Evolutionary conservation across 2,797 vertebrate species (phyloP).

Genomic region (Danio tinwini): DNA sequence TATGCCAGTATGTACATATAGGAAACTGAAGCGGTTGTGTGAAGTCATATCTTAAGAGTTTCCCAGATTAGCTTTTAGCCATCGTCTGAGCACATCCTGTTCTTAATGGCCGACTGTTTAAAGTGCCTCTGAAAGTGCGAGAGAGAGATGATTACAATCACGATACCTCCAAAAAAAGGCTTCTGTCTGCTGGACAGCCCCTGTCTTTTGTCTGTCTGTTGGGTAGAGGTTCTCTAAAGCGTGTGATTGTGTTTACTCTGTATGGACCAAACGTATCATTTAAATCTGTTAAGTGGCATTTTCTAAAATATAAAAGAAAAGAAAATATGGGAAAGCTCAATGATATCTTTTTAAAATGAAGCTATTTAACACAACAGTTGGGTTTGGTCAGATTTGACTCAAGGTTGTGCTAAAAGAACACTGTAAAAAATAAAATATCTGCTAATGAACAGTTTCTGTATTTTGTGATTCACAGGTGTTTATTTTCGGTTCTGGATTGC

Average conservation of each 20-base stretch:
- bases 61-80: not conserved
- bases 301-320: no score
- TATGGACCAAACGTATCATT: no score
- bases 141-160: not conserved
- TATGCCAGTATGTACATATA: not conserved
- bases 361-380: no score
- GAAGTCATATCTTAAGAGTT: constrained; percentile 10
- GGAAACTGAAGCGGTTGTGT: not conserved
- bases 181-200: not conserved
- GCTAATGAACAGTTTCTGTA: no score
- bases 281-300: no score
- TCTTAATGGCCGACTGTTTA: not conserved
- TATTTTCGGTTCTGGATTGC: no score
- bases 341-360: no score
- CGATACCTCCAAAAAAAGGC: not conserved
- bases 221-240: not conserved
- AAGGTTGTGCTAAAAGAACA: no score
- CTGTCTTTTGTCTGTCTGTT: not conserved
- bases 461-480: no score
- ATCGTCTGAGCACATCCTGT: not conserved
- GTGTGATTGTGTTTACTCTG: not conserved
- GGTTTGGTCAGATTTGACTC: no score
- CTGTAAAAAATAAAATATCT: no score
- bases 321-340: no score
- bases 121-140: not conserved